Conservation (phyloP, 2,113 vertebrate species). For the Anoplopoma fimbria region DNA sequence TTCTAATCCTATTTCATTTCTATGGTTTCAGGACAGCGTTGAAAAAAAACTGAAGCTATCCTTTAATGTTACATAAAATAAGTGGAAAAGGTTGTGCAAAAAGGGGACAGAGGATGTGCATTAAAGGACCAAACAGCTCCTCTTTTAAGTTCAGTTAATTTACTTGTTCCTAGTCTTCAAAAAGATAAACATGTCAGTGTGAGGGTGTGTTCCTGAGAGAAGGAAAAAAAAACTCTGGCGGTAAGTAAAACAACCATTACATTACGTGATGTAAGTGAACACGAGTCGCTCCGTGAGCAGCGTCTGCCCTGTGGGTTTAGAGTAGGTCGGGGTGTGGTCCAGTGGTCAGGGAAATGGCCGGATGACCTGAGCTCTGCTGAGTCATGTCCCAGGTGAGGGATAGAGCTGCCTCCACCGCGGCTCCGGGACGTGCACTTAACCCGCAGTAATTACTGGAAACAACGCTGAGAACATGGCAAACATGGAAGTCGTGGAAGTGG, state of each 20-base stretch:
- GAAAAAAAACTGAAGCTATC: too few species aligned
- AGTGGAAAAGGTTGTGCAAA: too few species aligned
- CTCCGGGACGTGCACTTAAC: conserved; percentile 83
- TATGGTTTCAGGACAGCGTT: too few species aligned
- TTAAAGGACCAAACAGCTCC: background rate
- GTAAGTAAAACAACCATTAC: conserved; percentile 76
- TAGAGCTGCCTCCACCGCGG: conserved; percentile 77
- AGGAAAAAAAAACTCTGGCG: conserved; percentile 25
- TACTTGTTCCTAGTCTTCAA: background rate
- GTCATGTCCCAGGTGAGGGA: conserved; percentile 84
- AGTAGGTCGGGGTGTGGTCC: conserved; percentile 80
- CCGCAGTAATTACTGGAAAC: conserved; percentile 85
- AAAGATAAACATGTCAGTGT: conserved; percentile 20
- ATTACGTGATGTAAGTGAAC: conserved; percentile 79
- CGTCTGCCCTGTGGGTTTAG: conserved; percentile 80
- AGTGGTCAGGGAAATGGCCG: conserved; percentile 80
- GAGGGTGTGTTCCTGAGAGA: conserved; percentile 23
- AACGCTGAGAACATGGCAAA: conserved; percentile 80
- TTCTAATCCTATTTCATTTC: too few species aligned
- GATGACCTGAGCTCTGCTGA: conserved; percentile 82
- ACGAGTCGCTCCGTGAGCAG: conserved; percentile 60
- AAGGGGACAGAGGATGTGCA: too few species aligned
- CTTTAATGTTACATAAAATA: too few species aligned
- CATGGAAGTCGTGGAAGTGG: conserved; percentile 76
- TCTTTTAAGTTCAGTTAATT: background rate